These are phyloP conservation scores for Cyrtonyx montezumae DNA, from an alignment of 2,113 vertebrate species.

Conservation along the genomic window DNA sequence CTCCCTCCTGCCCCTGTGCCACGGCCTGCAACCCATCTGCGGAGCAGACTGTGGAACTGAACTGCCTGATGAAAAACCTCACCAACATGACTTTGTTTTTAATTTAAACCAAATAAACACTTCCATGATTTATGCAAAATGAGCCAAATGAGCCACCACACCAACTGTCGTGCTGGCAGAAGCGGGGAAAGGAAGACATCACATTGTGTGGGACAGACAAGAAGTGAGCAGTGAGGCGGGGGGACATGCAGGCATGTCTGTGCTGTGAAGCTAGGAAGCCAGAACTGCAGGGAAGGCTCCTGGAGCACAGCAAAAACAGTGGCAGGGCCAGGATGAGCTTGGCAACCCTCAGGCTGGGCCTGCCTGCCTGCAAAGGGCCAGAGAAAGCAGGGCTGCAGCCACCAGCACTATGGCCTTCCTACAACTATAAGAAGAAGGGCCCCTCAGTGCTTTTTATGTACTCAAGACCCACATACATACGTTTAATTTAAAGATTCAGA, in stretches of 20 bases:
- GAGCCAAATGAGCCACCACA: background rate
- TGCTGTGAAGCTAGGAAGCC: background rate
- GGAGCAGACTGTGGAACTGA: background rate
- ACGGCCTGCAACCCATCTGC: background rate
- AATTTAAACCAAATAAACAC: constrained; percentile 45
- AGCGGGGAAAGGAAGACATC: background rate
- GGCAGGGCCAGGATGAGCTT: background rate
- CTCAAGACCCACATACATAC: background rate
- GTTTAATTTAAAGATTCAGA: constrained; percentile 1
- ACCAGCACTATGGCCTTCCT: background rate
- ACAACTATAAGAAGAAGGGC: rapidly evolving
- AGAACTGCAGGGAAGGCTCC: background rate
- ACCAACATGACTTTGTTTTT: constrained; percentile 34
- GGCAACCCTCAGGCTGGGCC: background rate
- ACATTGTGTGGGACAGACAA: background rate
- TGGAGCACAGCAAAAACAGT: background rate
- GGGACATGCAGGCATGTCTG: background rate
- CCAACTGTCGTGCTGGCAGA: constrained; percentile 20
- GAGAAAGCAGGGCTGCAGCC: rapidly evolving
- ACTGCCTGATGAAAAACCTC: background rate
- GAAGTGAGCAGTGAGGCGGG: background rate
- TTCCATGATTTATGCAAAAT: background rate
- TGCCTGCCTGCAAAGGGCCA: rapidly evolving
- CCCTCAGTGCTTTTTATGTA: rapidly evolving
- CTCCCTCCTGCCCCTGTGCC: background rate